These are phyloP conservation scores for Synergus laeviventris DNA, from an alignment of 2,888 invertebrate genomes.

Conservation along the genomic window DNA sequence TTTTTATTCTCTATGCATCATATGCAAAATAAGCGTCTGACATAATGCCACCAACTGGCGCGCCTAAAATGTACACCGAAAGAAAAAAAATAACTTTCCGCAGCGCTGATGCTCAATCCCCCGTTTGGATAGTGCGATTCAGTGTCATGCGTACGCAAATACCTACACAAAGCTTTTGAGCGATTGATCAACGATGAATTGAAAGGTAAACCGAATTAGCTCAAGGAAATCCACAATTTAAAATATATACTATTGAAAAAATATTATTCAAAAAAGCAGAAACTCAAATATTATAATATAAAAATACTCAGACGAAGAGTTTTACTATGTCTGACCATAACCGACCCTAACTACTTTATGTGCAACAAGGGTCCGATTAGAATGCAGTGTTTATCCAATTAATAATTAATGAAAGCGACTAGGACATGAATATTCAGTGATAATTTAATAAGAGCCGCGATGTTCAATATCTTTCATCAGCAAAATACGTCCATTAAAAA, in stretches of 20 bases:
- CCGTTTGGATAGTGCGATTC: conserved; percentile 67
- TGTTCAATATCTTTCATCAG: conserved; percentile 35
- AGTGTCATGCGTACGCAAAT: conserved; percentile 60
- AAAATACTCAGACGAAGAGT: neutral
- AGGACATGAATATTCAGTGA: conserved; percentile 27
- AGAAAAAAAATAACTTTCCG: conserved; percentile 40
- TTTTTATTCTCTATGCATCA: conserved; percentile 9
- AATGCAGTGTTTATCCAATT: conserved; percentile 20
- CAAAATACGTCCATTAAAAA: conserved; percentile 25
- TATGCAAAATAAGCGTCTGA: conserved; percentile 37
- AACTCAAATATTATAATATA: neutral
- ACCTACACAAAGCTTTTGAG: conserved; percentile 46
- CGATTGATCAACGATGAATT: conserved; percentile 56
- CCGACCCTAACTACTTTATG: neutral
- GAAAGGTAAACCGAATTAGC: conserved; percentile 39
- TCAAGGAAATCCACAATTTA: neutral
- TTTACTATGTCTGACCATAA: neutral
- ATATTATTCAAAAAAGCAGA: neutral
- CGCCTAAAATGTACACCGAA: conserved; percentile 32
- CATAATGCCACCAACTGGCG: conserved; percentile 25
- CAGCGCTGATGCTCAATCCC: conserved; percentile 54
- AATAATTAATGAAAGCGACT: conserved; percentile 23
- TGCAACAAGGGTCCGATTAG: neutral
- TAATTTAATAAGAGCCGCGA: conserved; percentile 21
- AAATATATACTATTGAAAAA: neutral